phyloP scores from a whole-genome alignment of 2,797 vertebrate species.

The Cuculus canorus region DNA sequence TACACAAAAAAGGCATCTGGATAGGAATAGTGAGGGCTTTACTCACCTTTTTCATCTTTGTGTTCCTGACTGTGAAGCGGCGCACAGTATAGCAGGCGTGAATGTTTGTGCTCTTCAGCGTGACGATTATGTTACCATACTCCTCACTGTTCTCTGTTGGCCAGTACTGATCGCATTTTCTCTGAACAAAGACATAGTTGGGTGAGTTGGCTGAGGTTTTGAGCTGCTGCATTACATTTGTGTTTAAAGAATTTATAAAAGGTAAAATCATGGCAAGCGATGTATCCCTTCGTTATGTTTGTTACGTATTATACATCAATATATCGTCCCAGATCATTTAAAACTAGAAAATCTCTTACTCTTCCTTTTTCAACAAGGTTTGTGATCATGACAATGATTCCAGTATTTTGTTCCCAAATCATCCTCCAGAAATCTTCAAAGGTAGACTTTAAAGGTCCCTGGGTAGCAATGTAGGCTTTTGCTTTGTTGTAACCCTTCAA shows the following conservation, averaged over 20 bases:
- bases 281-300: not conserved
- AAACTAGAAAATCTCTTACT: slow-evolving; percentile 78
- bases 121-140: slow-evolving; percentile 95
- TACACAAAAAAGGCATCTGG: not conserved
- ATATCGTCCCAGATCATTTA: not conserved
- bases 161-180: slow-evolving; percentile 99
- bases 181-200: slow-evolving; percentile 77
- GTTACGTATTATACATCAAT: not conserved
- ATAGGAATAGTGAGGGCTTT: not conserved
- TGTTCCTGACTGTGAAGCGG: slow-evolving; percentile 91
- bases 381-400: slow-evolving; percentile 98
- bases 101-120: slow-evolving; percentile 92
- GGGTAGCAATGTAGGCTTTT: slow-evolving; percentile 96
- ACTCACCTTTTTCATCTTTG: slow-evolving; percentile 93
- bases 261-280: not conserved
- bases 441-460: slow-evolving; percentile 97
- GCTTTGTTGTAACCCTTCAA: slow-evolving; percentile 96
- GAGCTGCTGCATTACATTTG: not conserved
- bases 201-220: not conserved
- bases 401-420: slow-evolving; percentile 98
- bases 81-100: slow-evolving; percentile 96
- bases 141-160: slow-evolving; percentile 95
- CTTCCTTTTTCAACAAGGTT: slow-evolving; percentile 99
- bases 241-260: not conserved
- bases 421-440: slow-evolving; percentile 99